These are phyloP conservation scores for Passerculus sandwichensis DNA, from an alignment of 2,797 vertebrate genomes.

Conservation along the genomic window DNA sequence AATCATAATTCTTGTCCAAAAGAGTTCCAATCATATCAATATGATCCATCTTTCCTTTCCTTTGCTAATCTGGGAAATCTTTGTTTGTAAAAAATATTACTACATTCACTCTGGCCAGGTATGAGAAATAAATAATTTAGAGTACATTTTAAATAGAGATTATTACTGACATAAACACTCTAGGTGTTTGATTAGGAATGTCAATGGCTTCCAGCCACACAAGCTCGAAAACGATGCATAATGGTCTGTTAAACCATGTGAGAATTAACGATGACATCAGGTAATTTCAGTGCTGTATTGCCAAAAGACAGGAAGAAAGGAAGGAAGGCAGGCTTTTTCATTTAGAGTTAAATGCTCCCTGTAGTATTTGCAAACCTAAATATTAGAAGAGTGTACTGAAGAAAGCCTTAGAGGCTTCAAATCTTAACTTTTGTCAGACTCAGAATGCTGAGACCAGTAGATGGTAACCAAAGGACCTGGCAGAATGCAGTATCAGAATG, in stretches of 20 bases:
- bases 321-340: slow-evolving; percentile 12
- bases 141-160: slow-evolving; percentile 36
- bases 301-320: slow-evolving; percentile 57
- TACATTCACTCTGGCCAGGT: background rate
- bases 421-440: background rate
- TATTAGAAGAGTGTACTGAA: background rate
- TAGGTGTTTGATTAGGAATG: slow-evolving; percentile 50
- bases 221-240: background rate
- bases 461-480: background rate
- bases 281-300: slow-evolving; percentile 18
- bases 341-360: slow-evolving; percentile 44
- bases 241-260: slow-evolving; percentile 33
- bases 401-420: background rate
- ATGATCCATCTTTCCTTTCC: background rate
- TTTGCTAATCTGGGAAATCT: background rate
- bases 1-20: background rate
- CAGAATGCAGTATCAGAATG: background rate
- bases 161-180: slow-evolving; percentile 49
- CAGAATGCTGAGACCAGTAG: background rate
- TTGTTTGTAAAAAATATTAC: background rate
- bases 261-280: slow-evolving; percentile 50
- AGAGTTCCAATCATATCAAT: background rate
- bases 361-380: slow-evolving; percentile 29
- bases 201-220: slow-evolving; percentile 51
- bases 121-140: slow-evolving; percentile 21